phyloP scores from a whole-genome alignment of 2,113 vertebrate genomes.

The Pandion haliaetus region DNA sequence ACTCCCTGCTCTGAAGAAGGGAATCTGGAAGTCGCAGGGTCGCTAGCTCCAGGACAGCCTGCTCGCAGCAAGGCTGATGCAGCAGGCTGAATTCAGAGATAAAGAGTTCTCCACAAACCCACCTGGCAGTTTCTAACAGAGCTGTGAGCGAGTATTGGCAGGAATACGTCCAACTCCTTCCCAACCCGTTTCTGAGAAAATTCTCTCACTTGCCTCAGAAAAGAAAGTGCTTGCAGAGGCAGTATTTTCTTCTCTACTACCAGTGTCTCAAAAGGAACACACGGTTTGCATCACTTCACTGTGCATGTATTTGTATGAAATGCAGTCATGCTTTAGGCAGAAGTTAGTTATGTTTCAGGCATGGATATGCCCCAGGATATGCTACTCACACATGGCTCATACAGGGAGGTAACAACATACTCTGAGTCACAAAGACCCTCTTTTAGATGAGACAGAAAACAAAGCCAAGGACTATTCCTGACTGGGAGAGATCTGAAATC shows the following conservation, averaged over 20 bases:
- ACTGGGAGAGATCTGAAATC: not conserved
- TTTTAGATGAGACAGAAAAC: not conserved
- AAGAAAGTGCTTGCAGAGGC: not conserved
- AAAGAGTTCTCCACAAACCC: not conserved
- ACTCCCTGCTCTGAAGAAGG: not conserved
- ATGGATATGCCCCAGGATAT: not conserved
- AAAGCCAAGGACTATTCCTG: not conserved
- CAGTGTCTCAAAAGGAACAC: not conserved
- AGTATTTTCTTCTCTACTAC: not conserved
- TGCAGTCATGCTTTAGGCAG: not conserved
- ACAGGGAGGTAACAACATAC: not conserved
- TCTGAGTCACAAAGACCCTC: not conserved
- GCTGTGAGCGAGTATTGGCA: not conserved
- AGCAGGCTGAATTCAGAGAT: not conserved
- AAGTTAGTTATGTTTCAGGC: not conserved
- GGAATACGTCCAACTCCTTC: not conserved
- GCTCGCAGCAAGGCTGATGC: not conserved
- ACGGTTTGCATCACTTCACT: not conserved
- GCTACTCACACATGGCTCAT: not conserved
- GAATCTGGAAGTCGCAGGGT: not conserved
- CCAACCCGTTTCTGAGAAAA: not conserved
- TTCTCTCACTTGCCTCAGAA: not conserved
- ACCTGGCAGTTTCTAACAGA: not conserved
- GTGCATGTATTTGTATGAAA: not conserved
- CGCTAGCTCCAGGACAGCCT: not conserved